A percentile compares a stretch with the other conserved stretches of the same genome.
These are phyloP conservation scores for Aurelia aurita DNA, from an alignment of 30 jellyfish, hydroid and myxozoan species.

Conservation along the genomic window DNA sequence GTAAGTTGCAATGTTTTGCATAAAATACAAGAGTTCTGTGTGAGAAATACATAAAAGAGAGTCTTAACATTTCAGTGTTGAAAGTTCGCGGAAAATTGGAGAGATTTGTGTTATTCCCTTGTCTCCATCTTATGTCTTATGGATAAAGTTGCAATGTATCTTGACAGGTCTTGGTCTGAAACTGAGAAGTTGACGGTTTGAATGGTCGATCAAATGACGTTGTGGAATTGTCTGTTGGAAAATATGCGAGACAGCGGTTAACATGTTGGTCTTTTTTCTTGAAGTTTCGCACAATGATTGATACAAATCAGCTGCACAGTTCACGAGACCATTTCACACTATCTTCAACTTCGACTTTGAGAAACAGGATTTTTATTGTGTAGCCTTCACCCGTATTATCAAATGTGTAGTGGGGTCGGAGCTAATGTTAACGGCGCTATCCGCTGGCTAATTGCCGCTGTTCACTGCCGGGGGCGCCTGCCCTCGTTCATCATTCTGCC, in stretches of 20 bases:
- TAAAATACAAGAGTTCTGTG: no score
- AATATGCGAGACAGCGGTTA: constrained; percentile 65
- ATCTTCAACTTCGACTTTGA: background rate
- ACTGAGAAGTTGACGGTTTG: constrained; percentile 35
- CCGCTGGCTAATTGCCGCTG: no score
- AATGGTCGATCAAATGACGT: constrained; percentile 46
- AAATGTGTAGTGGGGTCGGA: no score
- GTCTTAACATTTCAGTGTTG: background rate
- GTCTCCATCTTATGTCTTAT: constrained; percentile 9
- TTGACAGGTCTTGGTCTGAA: constrained; percentile 52
- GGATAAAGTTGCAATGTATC: constrained; percentile 24
- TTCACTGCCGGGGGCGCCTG: no score
- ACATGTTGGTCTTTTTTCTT: constrained; percentile 38
- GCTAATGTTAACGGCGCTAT: no score
- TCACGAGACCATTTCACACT: constrained; percentile 1
- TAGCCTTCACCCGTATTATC: no score
- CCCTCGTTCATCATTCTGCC: no score
- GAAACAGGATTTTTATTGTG: no score
- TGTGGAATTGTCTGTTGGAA: constrained; percentile 51
- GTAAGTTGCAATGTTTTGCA: no score
- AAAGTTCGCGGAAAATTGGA: background rate
- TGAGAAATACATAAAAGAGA: no score
- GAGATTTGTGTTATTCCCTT: constrained; percentile 8
- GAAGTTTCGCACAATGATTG: constrained; percentile 23
- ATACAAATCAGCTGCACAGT: constrained; percentile 53